Evolutionary conservation across 2,113 vertebrate species (phyloP).

Genomic region (Cryptomyrus ogoouensis): DNA sequence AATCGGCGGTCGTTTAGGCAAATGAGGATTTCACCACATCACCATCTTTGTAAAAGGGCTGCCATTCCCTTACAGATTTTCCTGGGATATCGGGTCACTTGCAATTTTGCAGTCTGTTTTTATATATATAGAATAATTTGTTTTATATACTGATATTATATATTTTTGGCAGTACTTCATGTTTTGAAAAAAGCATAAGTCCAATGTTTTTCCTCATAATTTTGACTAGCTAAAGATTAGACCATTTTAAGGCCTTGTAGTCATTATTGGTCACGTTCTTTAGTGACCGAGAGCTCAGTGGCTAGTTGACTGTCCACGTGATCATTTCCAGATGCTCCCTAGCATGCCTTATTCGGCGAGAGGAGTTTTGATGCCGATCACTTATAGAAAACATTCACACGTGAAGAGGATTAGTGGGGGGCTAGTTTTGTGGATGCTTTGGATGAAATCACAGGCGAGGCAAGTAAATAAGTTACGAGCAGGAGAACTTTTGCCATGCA

Average conservation of each 20-base stretch:
- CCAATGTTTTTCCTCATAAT: background rate
- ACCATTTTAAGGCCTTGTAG: background rate
- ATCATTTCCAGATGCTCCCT: background rate
- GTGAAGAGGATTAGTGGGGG: background rate
- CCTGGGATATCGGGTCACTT: background rate
- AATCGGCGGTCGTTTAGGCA: background rate
- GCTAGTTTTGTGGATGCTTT: background rate
- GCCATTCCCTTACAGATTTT: background rate
- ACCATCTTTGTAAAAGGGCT: background rate
- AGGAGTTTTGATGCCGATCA: background rate
- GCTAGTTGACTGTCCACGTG: background rate
- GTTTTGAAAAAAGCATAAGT: background rate
- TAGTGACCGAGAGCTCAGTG: background rate
- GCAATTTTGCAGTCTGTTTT: background rate
- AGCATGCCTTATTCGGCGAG: background rate
- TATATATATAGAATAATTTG: background rate
- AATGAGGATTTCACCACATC: background rate
- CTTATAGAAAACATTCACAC: background rate
- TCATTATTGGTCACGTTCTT: background rate
- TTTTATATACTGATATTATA: background rate
- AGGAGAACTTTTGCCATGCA: background rate
- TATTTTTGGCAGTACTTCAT: background rate
- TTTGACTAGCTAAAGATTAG: background rate
- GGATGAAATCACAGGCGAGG: background rate
- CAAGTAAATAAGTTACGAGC: background rate